Base-by-base conservation (phyloP, 2,797 vertebrate species). In the Phalloptychus januarius region DNA sequence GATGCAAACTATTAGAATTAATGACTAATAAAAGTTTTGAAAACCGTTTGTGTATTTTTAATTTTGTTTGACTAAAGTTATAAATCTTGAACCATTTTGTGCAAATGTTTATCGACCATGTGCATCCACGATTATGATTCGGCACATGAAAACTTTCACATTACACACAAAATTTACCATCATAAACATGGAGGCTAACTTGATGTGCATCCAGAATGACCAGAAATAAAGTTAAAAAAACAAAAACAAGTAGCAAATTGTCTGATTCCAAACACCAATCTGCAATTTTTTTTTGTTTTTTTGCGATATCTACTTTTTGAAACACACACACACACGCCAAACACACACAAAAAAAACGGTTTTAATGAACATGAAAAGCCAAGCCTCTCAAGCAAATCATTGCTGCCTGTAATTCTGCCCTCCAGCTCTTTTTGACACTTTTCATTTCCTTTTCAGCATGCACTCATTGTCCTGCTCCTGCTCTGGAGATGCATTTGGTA, bases 401-500 rank as follows among this genome's bases (percentile, higher is more conserved):
- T 18, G 71, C 46, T 76, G 78, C 71, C 76, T 85, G 77, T 83
- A 82, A 83, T 71, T 42, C 82, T 74, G 72, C 71, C 20, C 72
- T 61, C 67, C 36, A 2, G 38, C 80, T 84, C 80, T 79, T 78
- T 65, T 87, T 84, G 77, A 83, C 83, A 79, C 86, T 82, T 84
- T 74, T 72, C 71, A 76, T 81, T 87, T 84, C 72, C 80, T 83
- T 91, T 88, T 91, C 81, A 89, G 82, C 71, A 25, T 31, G 74
- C 87, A 84, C 78, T 84, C 84, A 86, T 93, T 92, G 88, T 92
- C 76, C 23, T 54, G 1, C 1, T 79, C 31, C 0, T 75, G 79
- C 86, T 80, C 75, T 58, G 63, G 79, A 90, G 85, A 85, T 83
- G 82, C 83, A 87, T 86, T 92, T 77, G 78, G 78, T 71, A 48